Evolutionary conservation across 2,113 vertebrate species (phyloP).

Genomic region (Pygoscelis adeliae): DNA sequence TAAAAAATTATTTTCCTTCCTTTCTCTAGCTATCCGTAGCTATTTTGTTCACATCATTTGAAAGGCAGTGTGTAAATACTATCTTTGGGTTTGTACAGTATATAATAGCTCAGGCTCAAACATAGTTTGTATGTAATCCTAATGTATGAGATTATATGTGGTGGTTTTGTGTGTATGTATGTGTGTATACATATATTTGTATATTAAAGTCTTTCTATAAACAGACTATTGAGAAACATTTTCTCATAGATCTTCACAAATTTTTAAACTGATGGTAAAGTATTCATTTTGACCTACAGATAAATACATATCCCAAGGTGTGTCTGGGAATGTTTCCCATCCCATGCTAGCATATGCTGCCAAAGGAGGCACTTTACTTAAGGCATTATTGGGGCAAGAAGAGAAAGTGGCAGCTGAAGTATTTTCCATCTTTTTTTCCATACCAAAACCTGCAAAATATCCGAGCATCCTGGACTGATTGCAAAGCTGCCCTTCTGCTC

Average conservation of each 20-base stretch:
- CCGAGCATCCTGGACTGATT: neutral
- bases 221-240: neutral
- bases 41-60: neutral
- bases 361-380: neutral
- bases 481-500: neutral
- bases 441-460: neutral
- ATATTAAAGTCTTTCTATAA: neutral
- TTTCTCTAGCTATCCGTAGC: neutral
- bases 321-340: neutral
- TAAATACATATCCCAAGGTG: neutral
- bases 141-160: neutral
- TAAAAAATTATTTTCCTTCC: neutral
- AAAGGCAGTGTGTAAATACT: neutral
- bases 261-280: neutral
- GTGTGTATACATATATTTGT: neutral
- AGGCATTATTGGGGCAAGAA: neutral
- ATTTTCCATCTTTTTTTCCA: neutral
- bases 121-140: neutral
- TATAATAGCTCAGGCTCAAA: neutral
- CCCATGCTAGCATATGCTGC: neutral
- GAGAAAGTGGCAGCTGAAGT: neutral
- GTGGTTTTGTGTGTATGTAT: neutral
- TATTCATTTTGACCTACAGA: neutral
- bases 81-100: neutral
- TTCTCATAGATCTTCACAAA: neutral